Percentiles rank a stretch among this genome's conserved stretches.
phyloP scores from a whole-genome alignment of 2,888 invertebrate species.

The Nomada fabriciana region DNA sequence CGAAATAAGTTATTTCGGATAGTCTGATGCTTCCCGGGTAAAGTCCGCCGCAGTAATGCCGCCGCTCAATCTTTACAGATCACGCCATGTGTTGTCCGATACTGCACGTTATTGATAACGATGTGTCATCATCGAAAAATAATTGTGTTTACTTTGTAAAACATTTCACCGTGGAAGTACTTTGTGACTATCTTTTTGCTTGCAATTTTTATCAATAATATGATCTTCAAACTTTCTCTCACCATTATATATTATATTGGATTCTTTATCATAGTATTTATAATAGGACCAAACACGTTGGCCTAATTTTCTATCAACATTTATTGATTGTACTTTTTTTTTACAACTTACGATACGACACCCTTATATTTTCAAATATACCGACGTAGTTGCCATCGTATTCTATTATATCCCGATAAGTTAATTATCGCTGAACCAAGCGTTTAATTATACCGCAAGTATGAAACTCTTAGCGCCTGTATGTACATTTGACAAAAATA shows the following conservation, averaged over 20 bases:
- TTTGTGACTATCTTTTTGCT: constrained; percentile 77
- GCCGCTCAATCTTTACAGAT: constrained; percentile 72
- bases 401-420: constrained; percentile 7
- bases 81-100: constrained; percentile 71
- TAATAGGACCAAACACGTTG: background rate
- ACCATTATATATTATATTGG: too few relatives aligned
- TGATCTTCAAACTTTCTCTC: background rate
- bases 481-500: background rate
- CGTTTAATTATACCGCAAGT: constrained; percentile 17
- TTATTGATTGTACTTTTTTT: too few relatives aligned
- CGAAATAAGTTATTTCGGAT: constrained; percentile 45
- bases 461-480: constrained; percentile 23
- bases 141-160: constrained; percentile 67
- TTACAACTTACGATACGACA: background rate
- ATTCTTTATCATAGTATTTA: too few relatives aligned
- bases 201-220: constrained; percentile 7
- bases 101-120: constrained; percentile 66
- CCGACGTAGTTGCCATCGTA: background rate
- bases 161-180: constrained; percentile 75
- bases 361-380: background rate
- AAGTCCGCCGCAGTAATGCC: constrained; percentile 65
- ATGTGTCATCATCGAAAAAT: constrained; percentile 63
- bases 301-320: too few relatives aligned
- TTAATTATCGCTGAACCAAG: constrained; percentile 11
- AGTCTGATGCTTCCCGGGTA: constrained; percentile 80